phyloP scores from a whole-genome alignment of 2,888 invertebrate species.

The Cataglyphis cursor region DNA sequence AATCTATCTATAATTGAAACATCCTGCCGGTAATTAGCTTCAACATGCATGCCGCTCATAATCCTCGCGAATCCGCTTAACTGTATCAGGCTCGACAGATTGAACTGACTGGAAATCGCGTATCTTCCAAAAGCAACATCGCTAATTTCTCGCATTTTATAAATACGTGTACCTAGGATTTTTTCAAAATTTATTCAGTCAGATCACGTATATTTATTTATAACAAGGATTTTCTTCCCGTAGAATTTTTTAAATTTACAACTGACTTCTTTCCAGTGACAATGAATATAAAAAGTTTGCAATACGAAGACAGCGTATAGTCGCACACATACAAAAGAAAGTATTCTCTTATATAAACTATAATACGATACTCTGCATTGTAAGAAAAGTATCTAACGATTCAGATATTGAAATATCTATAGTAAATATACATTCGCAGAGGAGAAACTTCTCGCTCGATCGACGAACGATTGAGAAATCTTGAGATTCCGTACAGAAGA shows the following conservation, averaged over 20 bases:
- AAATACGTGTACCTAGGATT: background rate
- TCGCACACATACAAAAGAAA: background rate
- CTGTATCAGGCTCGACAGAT: conserved; percentile 42
- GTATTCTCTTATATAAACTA: conserved; percentile 16
- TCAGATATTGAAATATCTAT: conserved; percentile 15
- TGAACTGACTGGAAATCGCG: conserved; percentile 2
- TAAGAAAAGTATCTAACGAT: conserved; percentile 19
- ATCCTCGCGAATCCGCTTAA: conserved; percentile 44
- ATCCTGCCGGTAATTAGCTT: conserved; percentile 36
- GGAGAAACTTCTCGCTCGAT: background rate
- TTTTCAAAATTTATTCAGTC: background rate
- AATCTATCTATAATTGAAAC: conserved; percentile 48
- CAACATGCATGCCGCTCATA: conserved; percentile 26
- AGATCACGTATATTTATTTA: background rate
- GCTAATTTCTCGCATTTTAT: conserved; percentile 18
- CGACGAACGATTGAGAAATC: conserved; percentile 21
- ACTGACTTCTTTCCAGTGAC: background rate
- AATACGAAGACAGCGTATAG: background rate
- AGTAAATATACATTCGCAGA: background rate
- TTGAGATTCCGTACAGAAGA: conserved; percentile 32
- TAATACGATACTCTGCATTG: background rate
- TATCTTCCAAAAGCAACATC: conserved; percentile 30
- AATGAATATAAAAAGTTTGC: background rate
- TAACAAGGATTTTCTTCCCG: conserved; percentile 16
- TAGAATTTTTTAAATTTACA: conserved; percentile 6